Evolutionary conservation across 2,888 invertebrate genomes (phyloP).

Genomic region (Zaprionus lineosus): DNA sequence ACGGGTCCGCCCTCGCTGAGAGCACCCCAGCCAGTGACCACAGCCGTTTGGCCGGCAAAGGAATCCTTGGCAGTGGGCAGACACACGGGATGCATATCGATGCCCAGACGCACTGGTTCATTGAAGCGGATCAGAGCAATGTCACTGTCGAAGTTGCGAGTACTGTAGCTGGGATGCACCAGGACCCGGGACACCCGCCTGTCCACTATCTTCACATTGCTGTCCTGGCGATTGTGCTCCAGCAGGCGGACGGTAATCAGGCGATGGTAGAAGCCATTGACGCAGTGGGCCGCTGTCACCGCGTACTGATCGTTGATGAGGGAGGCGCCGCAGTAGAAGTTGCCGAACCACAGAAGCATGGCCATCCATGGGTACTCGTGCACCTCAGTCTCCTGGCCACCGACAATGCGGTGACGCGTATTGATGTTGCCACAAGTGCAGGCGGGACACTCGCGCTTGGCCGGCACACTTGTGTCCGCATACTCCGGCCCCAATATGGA

Average conservation of each 20-base stretch:
- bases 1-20: conserved; percentile 87
- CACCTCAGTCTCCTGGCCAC: conserved; percentile 89
- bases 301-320: conserved; percentile 89
- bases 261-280: conserved; percentile 85
- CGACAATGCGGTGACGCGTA: conserved; percentile 88
- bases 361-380: conserved; percentile 89
- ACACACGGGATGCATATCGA: conserved; percentile 89
- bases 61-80: conserved; percentile 84
- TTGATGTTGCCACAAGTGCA: conserved; percentile 87
- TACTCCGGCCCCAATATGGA: conserved; percentile 68
- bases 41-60: conserved; percentile 82
- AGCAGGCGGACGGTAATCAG: conserved; percentile 87
- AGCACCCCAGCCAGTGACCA: conserved; percentile 92
- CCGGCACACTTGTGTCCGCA: conserved; percentile 38
- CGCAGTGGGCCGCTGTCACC: conserved; percentile 91
- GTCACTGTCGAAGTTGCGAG: conserved; percentile 90
- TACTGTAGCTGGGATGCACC: conserved; percentile 87
- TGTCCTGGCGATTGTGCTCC: conserved; percentile 88
- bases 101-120: conserved; percentile 84
- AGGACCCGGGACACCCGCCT: conserved; percentile 83
- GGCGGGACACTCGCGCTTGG: conserved; percentile 67
- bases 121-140: conserved; percentile 89
- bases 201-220: conserved; percentile 76
- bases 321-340: conserved; percentile 90
- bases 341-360: conserved; percentile 84